Conservation (phyloP, 2,113 vertebrate species). For the Xenopus tropicalis region DNA sequence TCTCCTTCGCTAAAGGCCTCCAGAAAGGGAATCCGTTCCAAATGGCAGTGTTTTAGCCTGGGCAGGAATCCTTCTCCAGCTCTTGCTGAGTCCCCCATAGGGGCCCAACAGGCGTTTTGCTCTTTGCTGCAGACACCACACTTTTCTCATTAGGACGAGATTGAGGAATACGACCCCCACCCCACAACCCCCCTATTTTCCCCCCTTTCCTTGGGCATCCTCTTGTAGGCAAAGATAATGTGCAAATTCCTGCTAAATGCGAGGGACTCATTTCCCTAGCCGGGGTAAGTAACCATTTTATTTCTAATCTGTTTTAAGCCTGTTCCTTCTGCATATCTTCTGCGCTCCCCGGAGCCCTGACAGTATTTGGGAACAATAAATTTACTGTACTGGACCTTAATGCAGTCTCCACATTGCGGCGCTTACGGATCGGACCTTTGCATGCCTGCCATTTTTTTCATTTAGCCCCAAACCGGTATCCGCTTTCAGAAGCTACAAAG, state of each 20-base stretch:
- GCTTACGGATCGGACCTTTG: no score
- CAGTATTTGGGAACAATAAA: no score
- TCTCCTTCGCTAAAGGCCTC: conserved; percentile 25
- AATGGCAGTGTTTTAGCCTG: conserved; percentile 34
- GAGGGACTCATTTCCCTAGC: conserved; percentile 44
- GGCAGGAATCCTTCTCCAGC: conserved; percentile 50
- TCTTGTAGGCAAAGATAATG: background rate
- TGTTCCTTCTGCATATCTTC: no score
- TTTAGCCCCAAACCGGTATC: background rate
- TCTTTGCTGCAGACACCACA: conserved; percentile 53
- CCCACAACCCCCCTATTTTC: conserved; percentile 19
- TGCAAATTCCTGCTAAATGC: background rate
- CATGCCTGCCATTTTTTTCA: no score
- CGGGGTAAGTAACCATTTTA: conserved; percentile 46
- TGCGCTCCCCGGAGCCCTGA: no score
- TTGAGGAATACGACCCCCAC: conserved; percentile 10
- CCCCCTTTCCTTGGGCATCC: conserved; percentile 33
- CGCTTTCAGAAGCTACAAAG: background rate
- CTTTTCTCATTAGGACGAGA: conserved; percentile 66
- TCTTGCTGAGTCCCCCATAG: conserved; percentile 46
- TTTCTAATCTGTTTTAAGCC: no score
- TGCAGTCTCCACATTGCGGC: no score
- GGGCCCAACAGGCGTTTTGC: conserved; percentile 51
- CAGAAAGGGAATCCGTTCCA: conserved; percentile 2
- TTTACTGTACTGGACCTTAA: no score